Percentiles rank a stretch among this genome's conserved stretches.
phyloP scores from a whole-genome alignment of 2,888 invertebrate genomes.

The Hanleya hanleyi region DNA sequence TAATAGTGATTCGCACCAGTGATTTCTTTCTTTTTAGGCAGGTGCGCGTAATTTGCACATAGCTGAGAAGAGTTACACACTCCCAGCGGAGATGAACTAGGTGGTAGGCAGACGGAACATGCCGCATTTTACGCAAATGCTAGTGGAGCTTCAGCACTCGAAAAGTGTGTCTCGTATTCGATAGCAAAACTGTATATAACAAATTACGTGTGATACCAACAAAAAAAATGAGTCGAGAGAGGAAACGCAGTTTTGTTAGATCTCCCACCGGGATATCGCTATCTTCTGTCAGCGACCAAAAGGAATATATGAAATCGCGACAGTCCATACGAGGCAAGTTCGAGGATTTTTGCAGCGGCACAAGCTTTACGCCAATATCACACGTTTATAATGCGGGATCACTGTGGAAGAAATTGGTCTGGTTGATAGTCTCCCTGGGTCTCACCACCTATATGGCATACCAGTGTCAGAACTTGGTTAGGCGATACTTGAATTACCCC shows the following conservation, averaged over 20 bases:
- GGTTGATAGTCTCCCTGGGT: conserved; percentile 48
- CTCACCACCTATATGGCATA: conserved; percentile 50
- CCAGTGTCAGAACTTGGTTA: conserved; percentile 45
- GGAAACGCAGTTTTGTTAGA: background rate
- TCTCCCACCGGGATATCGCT: background rate
- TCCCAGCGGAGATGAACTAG: too few relatives aligned
- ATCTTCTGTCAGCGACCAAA: background rate
- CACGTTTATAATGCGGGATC: conserved; percentile 54
- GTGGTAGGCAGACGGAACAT: too few relatives aligned
- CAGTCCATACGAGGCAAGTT: conserved; percentile 32
- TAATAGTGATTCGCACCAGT: too few relatives aligned
- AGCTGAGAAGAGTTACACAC: too few relatives aligned
- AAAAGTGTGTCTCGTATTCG: too few relatives aligned
- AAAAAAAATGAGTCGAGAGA: background rate
- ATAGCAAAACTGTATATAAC: too few relatives aligned
- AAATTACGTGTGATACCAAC: too few relatives aligned
- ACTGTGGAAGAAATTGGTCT: conserved; percentile 43
- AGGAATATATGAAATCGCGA: background rate
- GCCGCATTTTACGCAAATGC: too few relatives aligned
- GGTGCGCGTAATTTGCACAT: too few relatives aligned
- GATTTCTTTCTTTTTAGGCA: too few relatives aligned
- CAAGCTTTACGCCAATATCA: conserved; percentile 60
- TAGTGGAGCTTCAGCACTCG: too few relatives aligned
- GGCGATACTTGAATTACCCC: conserved; percentile 48
- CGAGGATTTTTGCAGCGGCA: conserved; percentile 47